A percentile compares a stretch with the other conserved stretches of the same genome.
Conservation (phyloP, 2,888 invertebrate species). For the Stenchaetothrips biformis region DNA sequence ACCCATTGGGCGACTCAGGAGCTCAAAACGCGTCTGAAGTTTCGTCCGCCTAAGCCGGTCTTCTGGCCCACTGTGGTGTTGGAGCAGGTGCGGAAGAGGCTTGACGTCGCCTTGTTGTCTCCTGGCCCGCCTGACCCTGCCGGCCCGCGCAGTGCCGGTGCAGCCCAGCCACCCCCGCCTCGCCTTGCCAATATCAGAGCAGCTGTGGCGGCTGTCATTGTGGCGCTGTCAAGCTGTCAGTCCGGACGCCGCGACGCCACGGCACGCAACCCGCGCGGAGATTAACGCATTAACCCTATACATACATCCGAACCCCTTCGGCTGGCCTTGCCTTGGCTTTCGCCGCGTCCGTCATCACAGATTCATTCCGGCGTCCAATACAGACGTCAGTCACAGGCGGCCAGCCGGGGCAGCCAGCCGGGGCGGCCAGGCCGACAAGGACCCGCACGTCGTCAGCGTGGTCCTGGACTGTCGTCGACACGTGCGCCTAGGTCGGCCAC, state of each 20-base stretch:
- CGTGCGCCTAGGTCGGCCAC: neutral
- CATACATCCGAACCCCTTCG: neutral
- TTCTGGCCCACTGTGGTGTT: no score
- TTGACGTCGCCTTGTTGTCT: no score
- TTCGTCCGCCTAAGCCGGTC: no score
- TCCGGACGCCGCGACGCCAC: neutral
- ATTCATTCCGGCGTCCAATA: neutral
- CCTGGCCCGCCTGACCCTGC: neutral
- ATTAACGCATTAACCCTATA: conserved; percentile 15
- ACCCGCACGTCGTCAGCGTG: neutral
- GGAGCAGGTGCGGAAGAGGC: no score
- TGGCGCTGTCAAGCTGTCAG: conserved; percentile 20
- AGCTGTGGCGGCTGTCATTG: neutral
- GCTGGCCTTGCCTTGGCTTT: neutral
- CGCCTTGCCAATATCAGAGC: neutral
- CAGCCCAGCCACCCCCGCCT: neutral
- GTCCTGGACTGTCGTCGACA: neutral
- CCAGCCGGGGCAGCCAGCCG: neutral
- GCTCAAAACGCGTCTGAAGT: no score
- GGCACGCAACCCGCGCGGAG: neutral
- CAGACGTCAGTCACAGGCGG: neutral
- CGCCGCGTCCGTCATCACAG: neutral
- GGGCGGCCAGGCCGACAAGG: neutral
- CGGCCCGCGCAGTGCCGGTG: neutral
- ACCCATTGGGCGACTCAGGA: no score